Evolutionary conservation across 2,797 vertebrate species (phyloP).

Genomic region (Nasua narica): DNA sequence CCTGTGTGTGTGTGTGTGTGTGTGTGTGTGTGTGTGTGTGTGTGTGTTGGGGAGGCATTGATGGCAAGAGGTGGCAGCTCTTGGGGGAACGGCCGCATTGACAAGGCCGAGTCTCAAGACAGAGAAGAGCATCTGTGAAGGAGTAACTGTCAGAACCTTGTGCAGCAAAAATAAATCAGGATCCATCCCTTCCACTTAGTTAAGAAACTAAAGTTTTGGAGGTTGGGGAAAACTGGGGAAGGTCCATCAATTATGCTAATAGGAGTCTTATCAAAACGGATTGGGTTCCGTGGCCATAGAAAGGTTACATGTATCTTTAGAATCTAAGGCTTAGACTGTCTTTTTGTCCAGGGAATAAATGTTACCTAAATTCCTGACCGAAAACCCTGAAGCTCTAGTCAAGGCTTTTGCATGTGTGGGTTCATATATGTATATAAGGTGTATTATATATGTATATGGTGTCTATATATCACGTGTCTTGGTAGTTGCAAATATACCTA

Average conservation of each 20-base stretch:
- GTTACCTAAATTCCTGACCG: neutral
- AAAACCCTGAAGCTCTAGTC: neutral
- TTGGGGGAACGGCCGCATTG: neutral
- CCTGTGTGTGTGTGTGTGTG: no score
- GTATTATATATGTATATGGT: rapidly evolving
- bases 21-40: neutral
- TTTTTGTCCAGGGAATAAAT: neutral
- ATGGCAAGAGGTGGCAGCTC: neutral
- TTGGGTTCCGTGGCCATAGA: neutral
- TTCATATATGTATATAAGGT: rapidly evolving
- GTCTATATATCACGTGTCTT: neutral
- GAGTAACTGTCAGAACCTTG: neutral
- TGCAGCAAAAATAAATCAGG: neutral
- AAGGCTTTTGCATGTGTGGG: neutral
- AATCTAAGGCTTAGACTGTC: neutral
- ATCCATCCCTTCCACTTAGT: neutral
- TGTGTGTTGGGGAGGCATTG: neutral
- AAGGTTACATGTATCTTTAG: neutral
- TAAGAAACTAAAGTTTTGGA: neutral
- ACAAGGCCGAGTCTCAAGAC: neutral
- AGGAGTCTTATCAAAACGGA: neutral
- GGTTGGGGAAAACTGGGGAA: neutral
- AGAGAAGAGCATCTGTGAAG: neutral
- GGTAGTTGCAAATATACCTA: neutral
- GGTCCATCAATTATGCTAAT: neutral